Evolutionary conservation across 2,797 vertebrate genomes (phyloP).

Genomic region (Gephyroberyx darwinii): DNA sequence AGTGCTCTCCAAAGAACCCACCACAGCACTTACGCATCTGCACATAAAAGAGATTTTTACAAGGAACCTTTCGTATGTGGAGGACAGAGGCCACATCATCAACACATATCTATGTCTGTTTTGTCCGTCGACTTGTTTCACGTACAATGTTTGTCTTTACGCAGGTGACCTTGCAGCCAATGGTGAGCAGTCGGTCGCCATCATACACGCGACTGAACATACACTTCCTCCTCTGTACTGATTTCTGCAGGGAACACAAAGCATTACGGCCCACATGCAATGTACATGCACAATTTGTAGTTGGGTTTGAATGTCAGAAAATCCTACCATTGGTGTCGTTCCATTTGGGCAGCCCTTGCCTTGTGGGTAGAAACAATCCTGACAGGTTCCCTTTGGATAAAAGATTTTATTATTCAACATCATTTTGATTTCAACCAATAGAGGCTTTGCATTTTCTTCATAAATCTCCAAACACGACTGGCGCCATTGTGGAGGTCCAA

Average conservation of each 20-base stretch:
- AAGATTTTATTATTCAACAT: background rate
- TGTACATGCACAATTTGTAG: background rate
- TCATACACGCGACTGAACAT: constrained; percentile 68
- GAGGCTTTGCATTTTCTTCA: too few relatives aligned
- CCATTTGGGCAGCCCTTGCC: constrained; percentile 78
- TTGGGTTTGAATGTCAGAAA: background rate
- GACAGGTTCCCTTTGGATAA: constrained; percentile 70
- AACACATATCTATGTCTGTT: background rate
- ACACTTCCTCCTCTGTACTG: constrained; percentile 72
- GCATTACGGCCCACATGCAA: background rate
- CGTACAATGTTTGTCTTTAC: constrained; percentile 74
- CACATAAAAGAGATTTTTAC: constrained; percentile 22
- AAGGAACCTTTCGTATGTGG: too few relatives aligned
- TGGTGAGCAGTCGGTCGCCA: constrained; percentile 54
- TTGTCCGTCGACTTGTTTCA: constrained; percentile 50
- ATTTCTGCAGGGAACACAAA: constrained; percentile 66
- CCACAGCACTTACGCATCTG: constrained; percentile 86
- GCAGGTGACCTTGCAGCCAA: constrained; percentile 85
- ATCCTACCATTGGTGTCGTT: constrained; percentile 79
- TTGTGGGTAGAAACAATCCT: constrained; percentile 66
- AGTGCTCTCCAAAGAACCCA: constrained; percentile 89
- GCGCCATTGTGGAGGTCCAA: too few relatives aligned
- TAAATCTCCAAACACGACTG: too few relatives aligned
- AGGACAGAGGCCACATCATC: too few relatives aligned
- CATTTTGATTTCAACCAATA: background rate